Base-by-base conservation (phyloP, 92 coral and sea anemone species). In the Blastomussa wellsi region DNA sequence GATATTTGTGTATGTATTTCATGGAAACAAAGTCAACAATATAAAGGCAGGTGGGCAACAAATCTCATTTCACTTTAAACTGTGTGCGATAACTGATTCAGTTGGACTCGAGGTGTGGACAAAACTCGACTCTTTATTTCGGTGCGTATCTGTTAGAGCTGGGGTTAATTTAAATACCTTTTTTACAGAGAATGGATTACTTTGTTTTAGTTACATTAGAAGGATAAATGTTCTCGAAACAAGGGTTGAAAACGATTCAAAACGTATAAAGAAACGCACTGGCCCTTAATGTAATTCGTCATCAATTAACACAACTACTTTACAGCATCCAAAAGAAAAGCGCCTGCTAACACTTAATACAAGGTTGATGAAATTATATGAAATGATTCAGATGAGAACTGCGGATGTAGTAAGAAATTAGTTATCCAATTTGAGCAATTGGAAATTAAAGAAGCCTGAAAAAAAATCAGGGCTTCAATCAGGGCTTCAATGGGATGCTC, bases 111-210 rank as follows among this genome's bases (percentile, higher is more conserved):
- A 77, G 4, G 33, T 12, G 48, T 4, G 24, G 44, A 22, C 62
- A 62, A 4, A 26, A 62, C 68, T 28, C 0, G 2, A 10, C 68
- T 62, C 28, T 13, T 24, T 62, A 14, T 35, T 36, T 33, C 11
- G 80, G 80, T 77, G 55, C 55, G 80, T 77, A 77, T 77, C 67
- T 52, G 16, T 36, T 28, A 33, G 29, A 31, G 17, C 11, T 51
- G 11, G 33, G 68, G 22, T 57, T 57, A 57, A 57, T 57, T 24
- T 24, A 24, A 24, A 57, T 24, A 5, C 65, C 29, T 4, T 57
- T 28, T 57, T 57, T 57, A 57, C 65, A 22, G 26, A 28, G 64
- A 7, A 0, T 22, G 12, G 5, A 15, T 60, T 60, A 60, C 26
- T 9, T 29, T 28, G 24, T 62, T 28, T 26, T 62, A 26, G 68